These are phyloP conservation scores for Sorex fumeus DNA, from an alignment of 2,113 vertebrate species.

Conservation along the genomic window DNA sequence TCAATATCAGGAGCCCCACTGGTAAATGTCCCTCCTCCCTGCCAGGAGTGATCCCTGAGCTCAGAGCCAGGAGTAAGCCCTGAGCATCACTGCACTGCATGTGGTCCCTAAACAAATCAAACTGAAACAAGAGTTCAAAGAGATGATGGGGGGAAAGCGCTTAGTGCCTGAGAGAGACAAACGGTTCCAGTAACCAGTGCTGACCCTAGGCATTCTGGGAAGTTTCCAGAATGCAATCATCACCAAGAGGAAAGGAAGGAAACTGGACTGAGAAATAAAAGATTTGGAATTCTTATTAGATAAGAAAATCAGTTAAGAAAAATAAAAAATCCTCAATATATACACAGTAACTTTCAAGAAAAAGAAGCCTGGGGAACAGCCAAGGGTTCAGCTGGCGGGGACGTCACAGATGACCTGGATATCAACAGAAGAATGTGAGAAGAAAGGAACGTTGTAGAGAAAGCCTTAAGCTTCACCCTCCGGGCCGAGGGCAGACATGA, in stretches of 20 bases:
- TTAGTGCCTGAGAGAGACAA: not conserved
- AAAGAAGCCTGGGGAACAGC: slow-evolving; percentile 1
- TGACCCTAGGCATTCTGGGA: not conserved
- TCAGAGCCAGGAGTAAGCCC: too few species aligned
- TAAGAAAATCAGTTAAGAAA: not conserved
- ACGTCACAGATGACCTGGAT: not conserved
- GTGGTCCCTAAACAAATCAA: too few species aligned
- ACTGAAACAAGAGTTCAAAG: not conserved
- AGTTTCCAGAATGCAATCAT: not conserved
- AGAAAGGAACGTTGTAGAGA: not conserved
- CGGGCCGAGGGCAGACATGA: too few species aligned
- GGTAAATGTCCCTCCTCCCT: too few species aligned
- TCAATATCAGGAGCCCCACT: too few species aligned
- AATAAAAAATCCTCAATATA: not conserved
- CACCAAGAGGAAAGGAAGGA: slow-evolving; percentile 16
- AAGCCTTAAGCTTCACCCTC: not conserved
- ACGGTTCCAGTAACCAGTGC: not conserved
- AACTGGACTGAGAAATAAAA: not conserved
- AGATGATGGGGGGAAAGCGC: not conserved
- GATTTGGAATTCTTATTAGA: slow-evolving; percentile 25
- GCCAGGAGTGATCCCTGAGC: too few species aligned
- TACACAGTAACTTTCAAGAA: not conserved
- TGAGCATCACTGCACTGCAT: too few species aligned
- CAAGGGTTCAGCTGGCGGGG: not conserved
- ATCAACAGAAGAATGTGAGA: not conserved